Percentiles rank a stretch among this genome's conserved stretches.
Evolutionary conservation across 2,113 vertebrate genomes (phyloP).

Genomic region (Brienomyrus brachyistius): DNA sequence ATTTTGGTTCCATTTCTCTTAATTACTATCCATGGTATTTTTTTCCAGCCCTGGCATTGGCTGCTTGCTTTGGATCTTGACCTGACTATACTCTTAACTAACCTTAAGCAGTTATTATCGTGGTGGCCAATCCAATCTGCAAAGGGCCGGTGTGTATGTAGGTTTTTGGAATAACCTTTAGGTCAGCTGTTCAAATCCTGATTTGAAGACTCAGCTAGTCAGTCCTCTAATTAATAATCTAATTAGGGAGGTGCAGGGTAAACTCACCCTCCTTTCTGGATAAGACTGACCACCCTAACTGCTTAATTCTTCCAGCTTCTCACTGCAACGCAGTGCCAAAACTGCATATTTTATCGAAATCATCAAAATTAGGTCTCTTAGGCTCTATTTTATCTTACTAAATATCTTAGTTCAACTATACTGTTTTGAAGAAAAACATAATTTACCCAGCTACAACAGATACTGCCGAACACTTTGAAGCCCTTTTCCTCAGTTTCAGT

Average conservation of each 20-base stretch:
- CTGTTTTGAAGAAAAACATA: not conserved
- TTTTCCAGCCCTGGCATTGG: not conserved
- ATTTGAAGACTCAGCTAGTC: not conserved
- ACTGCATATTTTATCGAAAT: not conserved
- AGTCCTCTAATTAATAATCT: not conserved
- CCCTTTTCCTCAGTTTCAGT: not conserved
- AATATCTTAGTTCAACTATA: not conserved
- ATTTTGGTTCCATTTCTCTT: not conserved
- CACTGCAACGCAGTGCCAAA: not conserved
- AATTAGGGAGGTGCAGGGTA: not conserved
- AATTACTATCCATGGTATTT: not conserved
- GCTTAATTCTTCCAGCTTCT: not conserved
- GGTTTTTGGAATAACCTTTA: not conserved
- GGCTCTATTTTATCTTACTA: not conserved
- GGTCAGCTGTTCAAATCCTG: not conserved
- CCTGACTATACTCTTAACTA: not conserved
- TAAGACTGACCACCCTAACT: not conserved
- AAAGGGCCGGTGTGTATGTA: not conserved
- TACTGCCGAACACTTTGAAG: not conserved
- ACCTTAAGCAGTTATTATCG: not conserved
- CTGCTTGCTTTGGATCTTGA: not conserved
- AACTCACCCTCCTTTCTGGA: not conserved
- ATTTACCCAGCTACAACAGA: not conserved
- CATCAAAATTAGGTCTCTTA: not conserved
- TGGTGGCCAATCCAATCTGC: not conserved